Conservation (phyloP, 2,888 invertebrate genomes). For the Pandemis cinnamomeana region DNA sequence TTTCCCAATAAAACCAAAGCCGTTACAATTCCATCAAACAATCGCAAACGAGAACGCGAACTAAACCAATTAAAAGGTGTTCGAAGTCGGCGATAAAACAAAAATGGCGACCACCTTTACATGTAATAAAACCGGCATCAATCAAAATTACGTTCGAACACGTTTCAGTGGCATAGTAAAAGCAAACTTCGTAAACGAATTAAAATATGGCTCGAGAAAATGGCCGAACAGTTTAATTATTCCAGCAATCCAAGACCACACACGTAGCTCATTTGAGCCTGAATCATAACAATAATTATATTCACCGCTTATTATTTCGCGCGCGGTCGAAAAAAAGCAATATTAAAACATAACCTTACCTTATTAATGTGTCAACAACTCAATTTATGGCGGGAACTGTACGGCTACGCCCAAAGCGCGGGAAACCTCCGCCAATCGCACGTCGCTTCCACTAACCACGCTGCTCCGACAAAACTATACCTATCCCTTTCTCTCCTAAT, state of each 20-base stretch:
- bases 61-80: conserved; percentile 19
- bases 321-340: conserved; percentile 69
- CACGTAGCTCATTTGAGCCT: conserved; percentile 78
- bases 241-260: conserved; percentile 73
- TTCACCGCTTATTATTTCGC: conserved; percentile 81
- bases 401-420: conserved; percentile 76
- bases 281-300: conserved; percentile 80
- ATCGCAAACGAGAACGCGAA: neutral
- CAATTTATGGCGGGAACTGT: conserved; percentile 83
- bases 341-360: conserved; percentile 82
- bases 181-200: conserved; percentile 59
- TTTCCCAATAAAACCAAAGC: neutral
- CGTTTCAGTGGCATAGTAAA: conserved; percentile 50
- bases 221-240: conserved; percentile 72
- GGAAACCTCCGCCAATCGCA: conserved; percentile 71
- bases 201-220: conserved; percentile 67
- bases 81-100: conserved; percentile 27
- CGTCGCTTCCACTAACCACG: conserved; percentile 50
- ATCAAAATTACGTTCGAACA: conserved; percentile 47
- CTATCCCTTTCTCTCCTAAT: conserved; percentile 58
- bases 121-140: conserved; percentile 42
- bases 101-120: conserved; percentile 35
- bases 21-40: conserved; percentile 6
- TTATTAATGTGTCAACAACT: conserved; percentile 85
- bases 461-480: conserved; percentile 47